These are phyloP conservation scores for Nasonia oneida DNA, from an alignment of 2,888 invertebrate genomes.

Conservation along the genomic window DNA sequence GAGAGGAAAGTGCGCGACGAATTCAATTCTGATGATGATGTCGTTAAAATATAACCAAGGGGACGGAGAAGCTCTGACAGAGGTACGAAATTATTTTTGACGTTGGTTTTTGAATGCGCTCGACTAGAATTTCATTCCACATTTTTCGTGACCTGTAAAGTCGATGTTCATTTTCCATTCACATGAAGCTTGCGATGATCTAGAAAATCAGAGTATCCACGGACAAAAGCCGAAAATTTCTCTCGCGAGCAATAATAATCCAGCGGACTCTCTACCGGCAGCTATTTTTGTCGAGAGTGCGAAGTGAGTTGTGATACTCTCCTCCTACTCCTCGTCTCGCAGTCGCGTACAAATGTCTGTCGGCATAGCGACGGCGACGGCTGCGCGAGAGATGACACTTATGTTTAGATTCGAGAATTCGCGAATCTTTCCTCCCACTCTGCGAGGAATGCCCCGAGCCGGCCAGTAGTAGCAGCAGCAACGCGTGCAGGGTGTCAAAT, in stretches of 20 bases:
- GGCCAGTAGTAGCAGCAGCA: constrained; percentile 46
- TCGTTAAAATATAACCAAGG: background rate
- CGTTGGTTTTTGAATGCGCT: background rate
- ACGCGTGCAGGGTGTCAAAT: constrained; percentile 70
- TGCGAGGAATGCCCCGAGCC: constrained; percentile 19
- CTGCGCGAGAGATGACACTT: constrained; percentile 66
- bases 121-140: background rate
- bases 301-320: constrained; percentile 66
- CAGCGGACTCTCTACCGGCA: constrained; percentile 37
- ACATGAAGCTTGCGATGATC: no score
- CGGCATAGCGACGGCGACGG: constrained; percentile 36
- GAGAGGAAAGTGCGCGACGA: background rate
- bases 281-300: constrained; percentile 69
- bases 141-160: background rate
- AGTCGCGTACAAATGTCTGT: constrained; percentile 1
- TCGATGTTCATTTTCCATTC: background rate
- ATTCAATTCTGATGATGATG: background rate
- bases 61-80: background rate
- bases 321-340: constrained; percentile 36
- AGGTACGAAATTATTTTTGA: background rate
- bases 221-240: constrained; percentile 26
- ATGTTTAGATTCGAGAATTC: constrained; percentile 74
- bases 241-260: constrained; percentile 34
- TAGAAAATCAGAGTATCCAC: background rate
- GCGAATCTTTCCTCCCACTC: constrained; percentile 62